A percentile compares a stretch with the other conserved stretches of the same genome.
Evolutionary conservation across 2,797 vertebrate genomes (phyloP).

Genomic region (Falco columbarius): DNA sequence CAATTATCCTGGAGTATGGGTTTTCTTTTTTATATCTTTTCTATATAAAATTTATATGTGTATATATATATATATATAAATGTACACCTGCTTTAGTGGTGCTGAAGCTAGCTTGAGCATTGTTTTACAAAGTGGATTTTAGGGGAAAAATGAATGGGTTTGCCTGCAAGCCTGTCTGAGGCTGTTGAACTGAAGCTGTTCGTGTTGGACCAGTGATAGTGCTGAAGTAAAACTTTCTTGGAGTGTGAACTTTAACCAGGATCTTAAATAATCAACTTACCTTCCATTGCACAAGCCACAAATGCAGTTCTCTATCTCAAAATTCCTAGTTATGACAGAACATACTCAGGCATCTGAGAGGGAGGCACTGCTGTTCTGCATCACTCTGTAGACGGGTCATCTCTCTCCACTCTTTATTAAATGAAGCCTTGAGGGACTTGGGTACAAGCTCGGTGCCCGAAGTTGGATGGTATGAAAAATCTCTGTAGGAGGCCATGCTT

Average conservation of each 20-base stretch:
- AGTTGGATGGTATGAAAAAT: not conserved
- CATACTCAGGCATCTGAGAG: not conserved
- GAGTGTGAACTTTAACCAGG: not conserved
- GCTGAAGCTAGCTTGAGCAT: not conserved
- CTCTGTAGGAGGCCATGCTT: not conserved
- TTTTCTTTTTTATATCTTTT: not conserved
- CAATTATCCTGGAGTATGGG: not conserved
- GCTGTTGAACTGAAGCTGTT: not conserved
- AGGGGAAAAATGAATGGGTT: not conserved
- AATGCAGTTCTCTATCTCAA: not conserved
- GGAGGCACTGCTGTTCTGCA: not conserved
- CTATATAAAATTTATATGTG: not conserved
- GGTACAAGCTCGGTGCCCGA: not conserved
- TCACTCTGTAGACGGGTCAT: rapidly evolving
- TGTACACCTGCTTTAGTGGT: not conserved
- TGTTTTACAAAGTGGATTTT: not conserved
- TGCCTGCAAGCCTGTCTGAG: not conserved
- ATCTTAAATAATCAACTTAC: not conserved
- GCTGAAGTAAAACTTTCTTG: not conserved
- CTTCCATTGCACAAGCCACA: not conserved
- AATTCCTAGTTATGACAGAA: not conserved
- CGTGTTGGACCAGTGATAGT: not conserved
- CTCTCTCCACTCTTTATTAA: not conserved
- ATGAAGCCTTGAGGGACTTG: not conserved
- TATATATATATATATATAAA: not conserved